Conservation (phyloP, 2,113 vertebrate genomes). For the Excalfactoria chinensis region DNA sequence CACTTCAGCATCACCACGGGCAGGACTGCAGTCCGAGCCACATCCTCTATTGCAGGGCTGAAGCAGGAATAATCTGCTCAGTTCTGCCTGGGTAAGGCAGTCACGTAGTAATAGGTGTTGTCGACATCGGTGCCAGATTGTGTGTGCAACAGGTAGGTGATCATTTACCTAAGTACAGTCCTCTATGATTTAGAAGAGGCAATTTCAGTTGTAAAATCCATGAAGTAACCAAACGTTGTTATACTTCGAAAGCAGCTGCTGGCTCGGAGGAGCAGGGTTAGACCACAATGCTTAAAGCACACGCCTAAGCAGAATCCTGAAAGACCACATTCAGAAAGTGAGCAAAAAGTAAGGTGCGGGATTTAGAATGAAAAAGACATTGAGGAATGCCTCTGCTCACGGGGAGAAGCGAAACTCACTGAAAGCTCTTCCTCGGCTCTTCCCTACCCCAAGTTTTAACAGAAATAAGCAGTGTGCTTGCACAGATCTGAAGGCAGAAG, state of each 20-base stretch:
- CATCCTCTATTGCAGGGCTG: not conserved
- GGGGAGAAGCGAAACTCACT: not conserved
- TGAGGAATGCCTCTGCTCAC: fast-evolving
- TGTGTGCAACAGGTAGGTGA: not conserved
- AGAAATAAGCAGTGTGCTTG: fast-evolving
- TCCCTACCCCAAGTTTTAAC: not conserved
- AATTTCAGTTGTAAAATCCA: not conserved
- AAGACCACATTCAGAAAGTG: fast-evolving
- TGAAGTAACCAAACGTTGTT: not conserved
- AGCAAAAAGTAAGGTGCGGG: fast-evolving
- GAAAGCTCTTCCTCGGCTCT: not conserved
- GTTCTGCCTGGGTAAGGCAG: not conserved
- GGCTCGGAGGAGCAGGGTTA: not conserved
- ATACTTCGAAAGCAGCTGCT: not conserved
- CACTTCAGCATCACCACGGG: fast-evolving
- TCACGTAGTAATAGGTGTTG: fast-evolving
- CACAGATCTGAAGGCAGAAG: not conserved
- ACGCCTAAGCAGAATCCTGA: not conserved
- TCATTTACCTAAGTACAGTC: not conserved
- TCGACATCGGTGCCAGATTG: fast-evolving
- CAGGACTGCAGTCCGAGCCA: not conserved
- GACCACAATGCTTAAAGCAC: not conserved
- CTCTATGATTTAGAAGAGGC: not conserved
- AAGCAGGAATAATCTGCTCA: no score
- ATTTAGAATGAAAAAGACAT: not conserved